Percentiles rank a stretch among this genome's conserved stretches.
phyloP scores from a whole-genome alignment of 92 coral and sea anemone genomes.

The Actinostola sp. region DNA sequence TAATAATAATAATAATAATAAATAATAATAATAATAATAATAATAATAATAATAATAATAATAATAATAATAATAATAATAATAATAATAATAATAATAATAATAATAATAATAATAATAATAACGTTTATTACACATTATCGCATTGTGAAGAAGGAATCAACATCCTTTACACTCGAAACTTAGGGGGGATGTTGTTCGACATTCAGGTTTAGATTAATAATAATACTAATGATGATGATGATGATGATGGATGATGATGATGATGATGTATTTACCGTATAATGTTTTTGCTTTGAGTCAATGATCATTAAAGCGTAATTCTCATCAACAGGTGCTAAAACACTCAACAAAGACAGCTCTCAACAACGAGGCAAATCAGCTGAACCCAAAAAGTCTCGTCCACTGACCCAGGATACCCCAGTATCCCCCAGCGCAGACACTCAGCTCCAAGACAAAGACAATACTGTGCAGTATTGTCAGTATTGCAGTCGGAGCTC shows the following conservation, averaged over 20 bases:
- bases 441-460: background rate
- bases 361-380: constrained; percentile 38
- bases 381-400: constrained; percentile 34
- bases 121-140: background rate
- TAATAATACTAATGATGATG: too few species aligned
- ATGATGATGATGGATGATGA: too few species aligned
- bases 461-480: background rate
- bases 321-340: constrained; percentile 46
- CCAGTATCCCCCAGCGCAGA: too few species aligned
- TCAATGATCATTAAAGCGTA: background rate
- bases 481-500: too few species aligned
- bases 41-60: background rate
- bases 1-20: too few species aligned
- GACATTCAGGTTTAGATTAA: too few species aligned
- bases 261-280: too few species aligned
- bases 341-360: constrained; percentile 50
- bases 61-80: background rate
- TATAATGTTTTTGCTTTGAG: background rate
- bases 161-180: too few species aligned
- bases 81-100: background rate
- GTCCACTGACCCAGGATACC: constrained; percentile 8
- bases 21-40: background rate
- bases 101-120: background rate
- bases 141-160: too few species aligned
- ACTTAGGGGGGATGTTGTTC: too few species aligned